Percentiles rank a stretch among this genome's conserved stretches.
phyloP scores from a whole-genome alignment of 2,797 vertebrate species.

The Enteromius afrohamiltoni region DNA sequence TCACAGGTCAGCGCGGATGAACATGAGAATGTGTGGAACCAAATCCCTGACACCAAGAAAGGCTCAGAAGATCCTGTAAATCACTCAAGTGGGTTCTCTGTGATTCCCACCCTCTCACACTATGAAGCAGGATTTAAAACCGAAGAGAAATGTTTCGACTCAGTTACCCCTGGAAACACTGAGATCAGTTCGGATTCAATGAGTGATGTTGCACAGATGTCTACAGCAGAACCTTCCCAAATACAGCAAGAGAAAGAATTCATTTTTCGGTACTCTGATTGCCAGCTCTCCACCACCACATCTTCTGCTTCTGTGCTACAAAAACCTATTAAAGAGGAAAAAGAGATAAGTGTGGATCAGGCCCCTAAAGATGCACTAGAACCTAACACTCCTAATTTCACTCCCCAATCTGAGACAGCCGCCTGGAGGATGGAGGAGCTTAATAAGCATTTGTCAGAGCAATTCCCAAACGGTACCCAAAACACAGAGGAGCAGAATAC shows the following conservation, averaged over 20 bases:
- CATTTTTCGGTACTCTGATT: not conserved
- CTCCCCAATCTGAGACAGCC: conserved; percentile 28
- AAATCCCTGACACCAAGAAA: conserved; percentile 50
- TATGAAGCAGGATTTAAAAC: conserved; percentile 22
- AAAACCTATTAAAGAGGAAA: conserved; percentile 26
- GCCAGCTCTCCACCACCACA: not conserved
- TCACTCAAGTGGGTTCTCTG: conserved; percentile 10
- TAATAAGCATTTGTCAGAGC: conserved; percentile 34
- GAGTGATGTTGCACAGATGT: conserved; percentile 35
- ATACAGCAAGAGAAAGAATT: conserved; percentile 7
- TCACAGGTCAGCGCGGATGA: conserved; percentile 57
- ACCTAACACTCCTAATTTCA: not conserved
- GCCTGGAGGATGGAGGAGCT: not conserved
- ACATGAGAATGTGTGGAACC: conserved; percentile 50
- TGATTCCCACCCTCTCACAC: conserved; percentile 35
- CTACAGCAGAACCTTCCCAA: conserved; percentile 25
- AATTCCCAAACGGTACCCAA: conserved; percentile 29
- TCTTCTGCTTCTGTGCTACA: not conserved
- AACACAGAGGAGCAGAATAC: conserved; percentile 33
- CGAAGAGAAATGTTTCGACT: conserved; percentile 37
- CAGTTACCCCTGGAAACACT: conserved; percentile 26
- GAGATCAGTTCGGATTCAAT: conserved; percentile 36
- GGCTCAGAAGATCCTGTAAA: conserved; percentile 52
- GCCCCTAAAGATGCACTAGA: conserved; percentile 14
- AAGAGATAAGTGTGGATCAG: conserved; percentile 6